Percentiles rank a stretch among this genome's conserved stretches.
Evolutionary conservation across 2,888 invertebrate genomes (phyloP).

Genomic region (Xestia ashworthii): DNA sequence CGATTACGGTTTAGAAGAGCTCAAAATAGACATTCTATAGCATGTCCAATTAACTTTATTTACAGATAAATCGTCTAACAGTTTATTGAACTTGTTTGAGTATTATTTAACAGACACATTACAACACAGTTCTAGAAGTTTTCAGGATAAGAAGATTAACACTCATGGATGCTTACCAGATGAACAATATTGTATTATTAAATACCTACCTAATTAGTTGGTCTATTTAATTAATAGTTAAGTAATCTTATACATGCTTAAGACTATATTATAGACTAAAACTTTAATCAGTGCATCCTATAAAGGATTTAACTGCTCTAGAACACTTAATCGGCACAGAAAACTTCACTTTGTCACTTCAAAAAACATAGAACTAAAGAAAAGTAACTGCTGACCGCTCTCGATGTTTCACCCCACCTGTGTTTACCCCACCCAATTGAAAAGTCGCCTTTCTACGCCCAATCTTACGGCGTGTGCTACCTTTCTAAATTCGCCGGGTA

Average conservation of each 20-base stretch:
- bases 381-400: slow-evolving; percentile 58
- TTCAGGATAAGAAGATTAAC: background rate
- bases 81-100: background rate
- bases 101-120: background rate
- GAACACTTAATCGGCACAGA: slow-evolving; percentile 44
- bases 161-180: slow-evolving; percentile 16
- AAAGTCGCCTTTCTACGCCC: slow-evolving; percentile 72
- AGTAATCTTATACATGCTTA: slow-evolving; percentile 9
- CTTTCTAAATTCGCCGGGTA: slow-evolving; percentile 82
- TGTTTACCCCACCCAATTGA: slow-evolving; percentile 75
- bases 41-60: background rate
- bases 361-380: slow-evolving; percentile 62
- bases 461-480: slow-evolving; percentile 61
- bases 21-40: background rate
- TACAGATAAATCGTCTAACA: background rate
- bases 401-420: slow-evolving; percentile 78
- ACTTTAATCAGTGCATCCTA: background rate
- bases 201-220: slow-evolving; percentile 6
- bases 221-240: background rate
- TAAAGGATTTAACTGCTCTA: background rate
- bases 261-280: slow-evolving; percentile 11
- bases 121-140: slow-evolving; percentile 1
- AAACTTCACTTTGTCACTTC: slow-evolving; percentile 65
- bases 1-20: background rate
- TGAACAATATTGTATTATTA: slow-evolving; percentile 11